Base-by-base conservation (phyloP, 2,888 invertebrate genomes). In the Balanococcus diminutus region DNA sequence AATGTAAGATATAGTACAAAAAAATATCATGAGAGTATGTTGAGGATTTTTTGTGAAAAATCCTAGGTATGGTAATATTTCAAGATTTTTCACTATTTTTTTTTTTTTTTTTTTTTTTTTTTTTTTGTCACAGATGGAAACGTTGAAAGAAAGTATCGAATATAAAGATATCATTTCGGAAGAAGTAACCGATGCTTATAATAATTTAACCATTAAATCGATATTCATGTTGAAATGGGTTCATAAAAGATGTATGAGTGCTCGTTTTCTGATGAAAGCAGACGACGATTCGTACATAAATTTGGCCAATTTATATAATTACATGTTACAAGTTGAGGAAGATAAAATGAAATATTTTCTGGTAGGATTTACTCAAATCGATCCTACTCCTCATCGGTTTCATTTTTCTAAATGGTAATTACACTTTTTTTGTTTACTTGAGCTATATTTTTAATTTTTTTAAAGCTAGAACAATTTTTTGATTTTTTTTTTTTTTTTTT, bases 181-280 rank as follows among this genome's bases (percentile, higher is more conserved):
- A 28, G 14, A 67, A 28, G 22, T 67, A 1, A 3, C 4, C 9
- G 61, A 67, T 2, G 11, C 11, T 67, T 67, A 67, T 9, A 67
- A 67, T 11, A 67, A 67, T 67, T 11, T 67, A 67, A 67, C 61
- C 25, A 25, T 67, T 2, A 67, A 67, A 67, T 28, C 61, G 11
- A 67, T 67, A 22, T 67, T 67, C 61, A 67, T 67, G 61, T 25
- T 67, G 61, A 67, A 67, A 67, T 67, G 61, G 61, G 11, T 67
- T 22, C 22, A 11, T 1, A 67, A 67, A 11, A 67, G 11, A 25
- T 67, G 61, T 14, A 67, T 67, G 61, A 25, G 28, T 11, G 61
- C 61, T 67, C 61, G 61, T 67, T 67, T 67, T 14, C 14, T 67
- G 28, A 11, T 67, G 61, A 67, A 67, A 28, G 61, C 11, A 28